Percentiles rank a stretch among this genome's conserved stretches.
phyloP scores from a whole-genome alignment of 2,888 invertebrate species.

The Phortica magna region DNA sequence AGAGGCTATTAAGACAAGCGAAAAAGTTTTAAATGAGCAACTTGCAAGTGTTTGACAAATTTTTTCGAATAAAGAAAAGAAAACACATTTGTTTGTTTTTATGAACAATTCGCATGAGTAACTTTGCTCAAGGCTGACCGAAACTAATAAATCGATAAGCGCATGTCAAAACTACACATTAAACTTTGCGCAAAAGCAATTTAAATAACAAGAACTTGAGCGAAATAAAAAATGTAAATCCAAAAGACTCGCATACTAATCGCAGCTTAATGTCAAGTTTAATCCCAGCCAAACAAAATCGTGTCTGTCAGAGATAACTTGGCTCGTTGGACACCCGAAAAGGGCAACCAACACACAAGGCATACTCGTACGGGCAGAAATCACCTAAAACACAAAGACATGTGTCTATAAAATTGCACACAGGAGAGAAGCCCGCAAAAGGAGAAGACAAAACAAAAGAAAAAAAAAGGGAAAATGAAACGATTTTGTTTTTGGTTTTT shows the following conservation, averaged over 20 bases:
- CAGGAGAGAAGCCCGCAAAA: slow-evolving; percentile 59
- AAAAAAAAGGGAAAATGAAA: slow-evolving; percentile 14
- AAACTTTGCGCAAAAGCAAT: too few relatives aligned
- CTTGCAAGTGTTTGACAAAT: background rate
- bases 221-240: slow-evolving; percentile 26
- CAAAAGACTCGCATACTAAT: slow-evolving; percentile 56
- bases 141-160: slow-evolving; percentile 5
- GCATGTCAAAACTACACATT: background rate
- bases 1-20: background rate
- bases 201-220: background rate
- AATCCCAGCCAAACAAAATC: slow-evolving; percentile 54
- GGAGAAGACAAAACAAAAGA: background rate
- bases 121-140: background rate
- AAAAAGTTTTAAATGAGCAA: slow-evolving; percentile 8
- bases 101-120: background rate
- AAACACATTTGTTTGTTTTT: background rate
- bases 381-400: slow-evolving; percentile 11
- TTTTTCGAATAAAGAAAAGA: background rate
- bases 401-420: slow-evolving; percentile 61
- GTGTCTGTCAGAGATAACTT: slow-evolving; percentile 3
- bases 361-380: background rate
- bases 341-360: slow-evolving; percentile 27
- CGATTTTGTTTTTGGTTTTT: slow-evolving; percentile 30
- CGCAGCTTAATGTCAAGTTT: slow-evolving; percentile 64
- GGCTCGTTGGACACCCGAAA: slow-evolving; percentile 1